Evolutionary conservation across 1,140 invertebrate genomes (phyloP), one percentile per base, ranked within the genome.

Genomic region (Drosophila ironensis): DNA sequence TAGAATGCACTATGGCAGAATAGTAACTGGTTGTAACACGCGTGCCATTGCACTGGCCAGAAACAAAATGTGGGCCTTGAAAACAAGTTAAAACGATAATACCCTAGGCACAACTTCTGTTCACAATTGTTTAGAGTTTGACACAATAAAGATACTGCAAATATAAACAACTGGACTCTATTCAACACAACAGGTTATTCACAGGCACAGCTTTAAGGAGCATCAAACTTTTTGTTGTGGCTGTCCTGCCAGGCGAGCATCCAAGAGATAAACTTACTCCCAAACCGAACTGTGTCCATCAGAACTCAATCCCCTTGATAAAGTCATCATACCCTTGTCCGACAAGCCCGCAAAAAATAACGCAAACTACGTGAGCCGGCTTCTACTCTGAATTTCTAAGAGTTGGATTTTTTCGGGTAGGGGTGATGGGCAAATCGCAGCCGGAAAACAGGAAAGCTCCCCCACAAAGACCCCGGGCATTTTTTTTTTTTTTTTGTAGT

Each of bases 251-350:
- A n/a, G n/a, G n/a, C n/a, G n/a, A n/a, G n/a, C n/a, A n/a, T n/a
- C n/a, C n/a, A n/a, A n/a, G n/a, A n/a, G n/a, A n/a, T n/a, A n/a
- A n/a, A n/a, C n/a, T n/a, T n/a, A n/a, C n/a, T n/a, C n/a, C n/a
- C n/a, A n/a, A n/a, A n/a, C n/a, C n/a, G n/a, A n/a, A n/a, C n/a
- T n/a, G n/a, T n/a, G n/a, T n/a, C n/a, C n/a, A n/a, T 47, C 33
- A 27, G 33, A 24, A 64, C 33, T 48, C 57, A 63, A 64, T 64
- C 17, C 41, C 14, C 42, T 63, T 63, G 56, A 64, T 63, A 64
- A 40, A 64, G 60, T 64, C 60, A 63, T 64, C 42, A 40, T 48
- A 64, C 42, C 42, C 60, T 24, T 47, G 52, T 59, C 56, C 25
- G 19, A 60, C n/a, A n/a, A 44, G 25, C 19, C 53, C 56, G 60